Evolutionary conservation across 2,797 vertebrate genomes (phyloP).

Genomic region (Echiichthys vipera): DNA sequence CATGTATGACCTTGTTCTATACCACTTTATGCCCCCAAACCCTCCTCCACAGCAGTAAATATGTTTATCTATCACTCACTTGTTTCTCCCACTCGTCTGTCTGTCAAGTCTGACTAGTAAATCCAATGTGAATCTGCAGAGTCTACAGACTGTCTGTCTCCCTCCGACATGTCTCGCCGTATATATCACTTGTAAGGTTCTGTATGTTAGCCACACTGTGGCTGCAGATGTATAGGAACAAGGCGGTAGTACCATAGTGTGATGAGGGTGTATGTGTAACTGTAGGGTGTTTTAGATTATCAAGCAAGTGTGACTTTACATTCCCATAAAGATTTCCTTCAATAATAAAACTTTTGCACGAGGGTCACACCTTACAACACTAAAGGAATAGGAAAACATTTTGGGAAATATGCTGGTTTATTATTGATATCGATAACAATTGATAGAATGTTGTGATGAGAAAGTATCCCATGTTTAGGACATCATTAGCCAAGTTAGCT

Average conservation of each 20-base stretch:
- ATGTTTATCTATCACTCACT: conserved; percentile 30
- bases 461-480: background rate
- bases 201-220: conserved; percentile 33
- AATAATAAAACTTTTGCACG: conserved; percentile 6
- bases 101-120: conserved; percentile 20
- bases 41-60: conserved; percentile 20
- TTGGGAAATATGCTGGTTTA: background rate
- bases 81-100: conserved; percentile 36
- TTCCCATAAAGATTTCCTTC: conserved; percentile 25
- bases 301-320: conserved; percentile 49
- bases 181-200: conserved; percentile 10
- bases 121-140: conserved; percentile 14
- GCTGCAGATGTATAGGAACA: conserved; percentile 25
- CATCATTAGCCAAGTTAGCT: too few relatives aligned
- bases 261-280: conserved; percentile 51
- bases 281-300: conserved; percentile 50
- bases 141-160: conserved; percentile 60
- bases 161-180: conserved; percentile 33
- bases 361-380: conserved; percentile 1
- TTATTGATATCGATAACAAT: background rate
- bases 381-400: background rate
- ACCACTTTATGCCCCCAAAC: background rate
- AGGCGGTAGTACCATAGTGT: conserved; percentile 47
- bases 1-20: background rate
- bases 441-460: background rate